Base-by-base conservation (phyloP, 2,888 invertebrate species). In the Microchrysa polita region DNA sequence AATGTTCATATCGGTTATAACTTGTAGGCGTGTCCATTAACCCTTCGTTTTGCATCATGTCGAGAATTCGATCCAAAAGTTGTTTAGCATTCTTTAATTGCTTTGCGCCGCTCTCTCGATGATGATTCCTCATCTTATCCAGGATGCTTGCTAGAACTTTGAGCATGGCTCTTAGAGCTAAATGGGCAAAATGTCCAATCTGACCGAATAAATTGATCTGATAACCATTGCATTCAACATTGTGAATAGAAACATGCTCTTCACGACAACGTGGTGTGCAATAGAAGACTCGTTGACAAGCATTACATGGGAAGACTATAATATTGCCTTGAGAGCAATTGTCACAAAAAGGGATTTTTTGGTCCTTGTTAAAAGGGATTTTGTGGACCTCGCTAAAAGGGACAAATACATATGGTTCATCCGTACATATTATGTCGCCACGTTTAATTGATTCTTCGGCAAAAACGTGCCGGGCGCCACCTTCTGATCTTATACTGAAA, bases 341-440 rank as follows among this genome's bases (percentile, higher is more conserved):
- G 78, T 93, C 92, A 81, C 96, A 42, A 42, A 42, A n/a, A n/a
- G n/a, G n/a, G n/a, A n/a, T n/a, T n/a, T n/a, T n/a, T n/a, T n/a
- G n/a, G n/a, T n/a, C n/a, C n/a, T n/a, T n/a, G n/a, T n/a, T n/a
- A n/a, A n/a, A n/a, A n/a, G n/a, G n/a, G n/a, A n/a, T n/a, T n/a
- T n/a, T n/a, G n/a, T n/a, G n/a, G n/a, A n/a, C 27, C 27, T 71
- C 55, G 7, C 1, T 5, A 5, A 42, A n/a, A 76, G 89, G 87
- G 1, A 95, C 93, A 83, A 93, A 92, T 1, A 93, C 90, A 82
- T 91, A 93, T 0, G 96, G 93, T 78, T 90, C 89, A 82, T 97
- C 97, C 0, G 90, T 87, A 81, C 95, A 93, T 52, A 97, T 83
- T 0, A 92, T 86, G 78, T 93, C 91, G 0, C 93, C 94, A 61